Evolutionary conservation across 2,113 vertebrate species (phyloP).

Genomic region (Tapirus terrestris): DNA sequence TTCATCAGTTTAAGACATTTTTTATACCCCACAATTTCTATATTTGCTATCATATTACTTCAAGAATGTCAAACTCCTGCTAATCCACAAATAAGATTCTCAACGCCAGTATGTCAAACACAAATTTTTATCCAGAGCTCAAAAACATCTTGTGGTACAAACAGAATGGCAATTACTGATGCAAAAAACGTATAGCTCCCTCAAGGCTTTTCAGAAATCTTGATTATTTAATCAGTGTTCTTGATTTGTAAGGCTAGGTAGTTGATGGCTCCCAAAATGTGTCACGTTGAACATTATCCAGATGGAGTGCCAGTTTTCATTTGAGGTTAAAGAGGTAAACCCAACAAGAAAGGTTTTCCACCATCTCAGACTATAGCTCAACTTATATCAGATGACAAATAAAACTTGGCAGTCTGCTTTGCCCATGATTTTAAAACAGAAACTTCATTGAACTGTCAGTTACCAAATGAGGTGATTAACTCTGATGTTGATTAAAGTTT

Average conservation of each 20-base stretch:
- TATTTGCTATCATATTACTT: constrained; percentile 72
- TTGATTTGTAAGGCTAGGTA: constrained; percentile 88
- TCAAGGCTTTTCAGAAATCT: constrained; percentile 89
- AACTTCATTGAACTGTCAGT: constrained; percentile 87
- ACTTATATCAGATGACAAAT: constrained; percentile 88
- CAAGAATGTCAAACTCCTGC: constrained; percentile 80
- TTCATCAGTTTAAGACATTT: constrained; percentile 68
- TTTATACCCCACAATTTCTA: constrained; percentile 72
- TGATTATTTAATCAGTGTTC: constrained; percentile 91
- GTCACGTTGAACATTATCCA: constrained; percentile 89
- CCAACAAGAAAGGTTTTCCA: constrained; percentile 86
- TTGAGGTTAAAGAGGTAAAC: constrained; percentile 89
- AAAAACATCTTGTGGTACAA: constrained; percentile 80
- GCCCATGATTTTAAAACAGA: constrained; percentile 86
- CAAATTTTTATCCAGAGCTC: constrained; percentile 80
- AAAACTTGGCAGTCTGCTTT: constrained; percentile 87
- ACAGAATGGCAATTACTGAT: constrained; percentile 86
- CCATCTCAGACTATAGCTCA: constrained; percentile 84
- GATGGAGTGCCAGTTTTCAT: constrained; percentile 91
- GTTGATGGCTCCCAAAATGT: constrained; percentile 89
- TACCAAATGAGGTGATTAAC: constrained; percentile 87
- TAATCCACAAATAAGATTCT: constrained; percentile 80
- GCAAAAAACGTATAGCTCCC: constrained; percentile 84
- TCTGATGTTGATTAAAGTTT: constrained; percentile 83
- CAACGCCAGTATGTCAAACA: constrained; percentile 79